Evolutionary conservation across 2,888 invertebrate species (phyloP), one percentile per base, ranked within the genome.

Genomic region (Ceraclea dissimilis): DNA sequence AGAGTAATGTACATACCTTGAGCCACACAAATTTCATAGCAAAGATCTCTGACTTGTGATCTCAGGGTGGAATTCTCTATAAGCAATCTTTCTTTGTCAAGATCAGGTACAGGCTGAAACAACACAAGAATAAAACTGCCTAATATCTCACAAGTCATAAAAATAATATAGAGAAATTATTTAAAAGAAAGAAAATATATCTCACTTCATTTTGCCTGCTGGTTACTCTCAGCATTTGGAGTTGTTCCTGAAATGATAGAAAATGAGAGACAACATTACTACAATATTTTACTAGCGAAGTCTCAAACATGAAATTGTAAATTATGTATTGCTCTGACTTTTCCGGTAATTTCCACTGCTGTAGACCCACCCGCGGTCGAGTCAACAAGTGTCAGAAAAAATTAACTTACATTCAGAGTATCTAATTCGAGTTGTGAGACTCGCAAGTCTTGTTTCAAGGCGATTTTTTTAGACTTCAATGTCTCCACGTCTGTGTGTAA

Each of bases 41-140:
- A 57, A 5, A 57, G 20, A 34, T 57, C 53, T 47, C 51, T 44
- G n/a, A 57, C 54, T 51, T 53, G 53, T 22, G 57, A 57, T 20
- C 57, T 39, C 13, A 57, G 51, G 16, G 57, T 51, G 11, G 49
- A 49, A 22, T 57, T 57, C 49, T 57, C 57, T 34, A 54, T 54
- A 10, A 49, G n/a, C 18, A 57, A 49, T n/a, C 52, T 34, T 10
- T 57, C 51, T n/a, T 44, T 50, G 31, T 57, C 57, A 2, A 53
- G 44, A 21, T 57, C 57, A 13, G 52, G 56, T 16, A 39, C 4
- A 8, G 39, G 16, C 39, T 39, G 39, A n/a, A 39, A 39, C 2
- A 39, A 10, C 10, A 26, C 10, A 26, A 26, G 10, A 26, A 6
- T 6, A 43, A 43, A 43, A 16, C 17, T 13, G 11, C 11, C 8